phyloP scores from a whole-genome alignment of 2,797 vertebrate genomes.

The Tachyglossus aculeatus region DNA sequence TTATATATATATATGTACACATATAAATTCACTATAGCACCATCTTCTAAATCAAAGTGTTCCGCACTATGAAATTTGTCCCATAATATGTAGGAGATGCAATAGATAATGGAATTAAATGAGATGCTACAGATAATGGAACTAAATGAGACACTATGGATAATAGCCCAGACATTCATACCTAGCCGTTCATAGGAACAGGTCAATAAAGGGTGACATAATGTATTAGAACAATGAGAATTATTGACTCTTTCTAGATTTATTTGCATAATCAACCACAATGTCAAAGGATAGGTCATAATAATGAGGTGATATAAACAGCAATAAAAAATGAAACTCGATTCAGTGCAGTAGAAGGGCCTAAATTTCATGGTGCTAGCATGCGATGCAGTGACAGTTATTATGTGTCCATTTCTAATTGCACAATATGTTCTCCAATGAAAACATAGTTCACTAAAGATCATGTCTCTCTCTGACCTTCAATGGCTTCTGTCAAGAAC shows the following conservation, averaged over 20 bases:
- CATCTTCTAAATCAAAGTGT: constrained; percentile 36
- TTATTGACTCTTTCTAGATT: constrained; percentile 37
- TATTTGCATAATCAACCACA: constrained; percentile 23
- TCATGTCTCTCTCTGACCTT: not conserved
- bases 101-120: constrained; percentile 11
- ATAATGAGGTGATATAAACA: constrained; percentile 28
- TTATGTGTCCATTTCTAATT: constrained; percentile 1
- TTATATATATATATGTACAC: not conserved
- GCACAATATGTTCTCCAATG: constrained; percentile 5
- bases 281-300: constrained; percentile 20
- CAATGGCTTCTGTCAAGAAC: too few relatives aligned
- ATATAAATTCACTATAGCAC: constrained; percentile 22
- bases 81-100: not conserved
- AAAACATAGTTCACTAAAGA: constrained; percentile 25
- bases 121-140: constrained; percentile 3
- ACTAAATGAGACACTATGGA: constrained; percentile 3
- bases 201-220: constrained; percentile 12
- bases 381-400: not conserved
- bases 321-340: constrained; percentile 4
- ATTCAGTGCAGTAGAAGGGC: not conserved
- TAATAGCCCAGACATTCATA: not conserved
- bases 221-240: constrained; percentile 28
- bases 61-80: not conserved
- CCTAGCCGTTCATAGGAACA: not conserved
- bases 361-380: constrained; percentile 1